Percentiles rank a stretch among this genome's conserved stretches.
Evolutionary conservation across 92 coral and sea anemone species (phyloP).

Genomic region (Diadumene lineata): DNA sequence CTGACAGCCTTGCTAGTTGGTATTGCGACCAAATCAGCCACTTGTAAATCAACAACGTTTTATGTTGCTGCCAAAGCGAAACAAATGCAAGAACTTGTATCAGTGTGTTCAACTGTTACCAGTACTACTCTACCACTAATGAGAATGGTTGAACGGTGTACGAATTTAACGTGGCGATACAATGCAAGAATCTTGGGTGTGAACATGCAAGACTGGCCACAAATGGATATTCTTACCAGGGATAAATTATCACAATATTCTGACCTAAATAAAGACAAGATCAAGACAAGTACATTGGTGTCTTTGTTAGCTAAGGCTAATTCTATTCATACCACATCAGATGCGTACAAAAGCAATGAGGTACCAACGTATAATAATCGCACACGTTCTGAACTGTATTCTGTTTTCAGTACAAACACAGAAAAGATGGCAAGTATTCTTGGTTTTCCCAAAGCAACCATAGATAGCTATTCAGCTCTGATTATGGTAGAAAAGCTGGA

Average conservation of each 20-base stretch:
- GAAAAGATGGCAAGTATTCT: constrained; percentile 35
- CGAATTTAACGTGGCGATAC: constrained; percentile 62
- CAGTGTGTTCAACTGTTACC: constrained; percentile 26
- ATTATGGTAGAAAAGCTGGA: constrained; percentile 13
- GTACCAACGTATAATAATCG: constrained; percentile 1
- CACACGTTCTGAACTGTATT: constrained; percentile 30
- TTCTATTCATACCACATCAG: neutral
- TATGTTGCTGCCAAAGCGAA: constrained; percentile 39
- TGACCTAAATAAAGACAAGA: constrained; percentile 18
- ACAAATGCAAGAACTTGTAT: constrained; percentile 23
- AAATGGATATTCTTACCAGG: constrained; percentile 28
- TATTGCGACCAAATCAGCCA: constrained; percentile 10
- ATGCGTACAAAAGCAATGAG: neutral
- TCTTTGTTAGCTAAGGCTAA: constrained; percentile 29
- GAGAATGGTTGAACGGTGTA: constrained; percentile 48
- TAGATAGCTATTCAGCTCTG: neutral
- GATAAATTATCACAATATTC: constrained; percentile 22
- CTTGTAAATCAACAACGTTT: constrained; percentile 46
- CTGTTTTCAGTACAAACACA: constrained; percentile 38
- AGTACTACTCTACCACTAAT: constrained; percentile 50
- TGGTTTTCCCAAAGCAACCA: constrained; percentile 10
- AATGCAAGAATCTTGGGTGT: constrained; percentile 50
- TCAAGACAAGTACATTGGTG: constrained; percentile 32
- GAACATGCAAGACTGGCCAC: constrained; percentile 56
- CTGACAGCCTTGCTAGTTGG: constrained; percentile 46